Evolutionary conservation across 2,113 vertebrate species (phyloP).

Genomic region (Pteruthius melanotis): DNA sequence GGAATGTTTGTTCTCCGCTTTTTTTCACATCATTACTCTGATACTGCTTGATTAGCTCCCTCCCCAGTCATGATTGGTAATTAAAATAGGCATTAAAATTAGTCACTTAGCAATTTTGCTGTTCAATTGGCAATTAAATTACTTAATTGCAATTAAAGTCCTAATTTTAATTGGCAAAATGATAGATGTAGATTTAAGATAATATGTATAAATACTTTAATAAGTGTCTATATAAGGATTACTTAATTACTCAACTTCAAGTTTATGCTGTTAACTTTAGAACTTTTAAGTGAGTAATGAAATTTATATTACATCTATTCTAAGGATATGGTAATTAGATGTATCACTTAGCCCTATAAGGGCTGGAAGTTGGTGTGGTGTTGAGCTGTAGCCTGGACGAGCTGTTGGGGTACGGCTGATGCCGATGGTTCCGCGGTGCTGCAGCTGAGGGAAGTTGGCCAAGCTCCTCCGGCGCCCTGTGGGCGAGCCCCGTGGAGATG

Average conservation of each 20-base stretch:
- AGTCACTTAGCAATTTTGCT: constrained; percentile 94
- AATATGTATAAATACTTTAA: constrained; percentile 89
- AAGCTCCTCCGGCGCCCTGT: accelerated
- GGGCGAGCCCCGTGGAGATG: accelerated
- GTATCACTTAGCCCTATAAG: constrained; percentile 56
- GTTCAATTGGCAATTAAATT: constrained; percentile 98
- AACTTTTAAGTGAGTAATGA: constrained; percentile 85
- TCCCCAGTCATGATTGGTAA: constrained; percentile 92
- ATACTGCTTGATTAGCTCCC: constrained; percentile 88
- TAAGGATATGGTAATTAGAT: constrained; percentile 77
- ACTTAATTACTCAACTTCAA: constrained; percentile 88
- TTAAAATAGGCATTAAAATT: constrained; percentile 97
- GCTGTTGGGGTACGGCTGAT: accelerated
- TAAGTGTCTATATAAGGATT: constrained; percentile 89
- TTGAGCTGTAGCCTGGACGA: not conserved
- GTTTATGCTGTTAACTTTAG: constrained; percentile 85
- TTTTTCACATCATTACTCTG: constrained; percentile 83
- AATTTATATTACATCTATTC: constrained; percentile 80
- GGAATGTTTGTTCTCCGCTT: constrained; percentile 77
- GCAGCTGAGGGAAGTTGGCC: not conserved
- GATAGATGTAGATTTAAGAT: constrained; percentile 91
- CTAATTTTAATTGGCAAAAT: constrained; percentile 91
- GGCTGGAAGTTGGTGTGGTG: constrained; percentile 23
- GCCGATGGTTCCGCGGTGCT: accelerated
- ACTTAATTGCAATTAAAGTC: constrained; percentile 96